These are phyloP conservation scores for Melanaphis sacchari DNA, from an alignment of 1,140 invertebrate species.

Conservation along the genomic window DNA sequence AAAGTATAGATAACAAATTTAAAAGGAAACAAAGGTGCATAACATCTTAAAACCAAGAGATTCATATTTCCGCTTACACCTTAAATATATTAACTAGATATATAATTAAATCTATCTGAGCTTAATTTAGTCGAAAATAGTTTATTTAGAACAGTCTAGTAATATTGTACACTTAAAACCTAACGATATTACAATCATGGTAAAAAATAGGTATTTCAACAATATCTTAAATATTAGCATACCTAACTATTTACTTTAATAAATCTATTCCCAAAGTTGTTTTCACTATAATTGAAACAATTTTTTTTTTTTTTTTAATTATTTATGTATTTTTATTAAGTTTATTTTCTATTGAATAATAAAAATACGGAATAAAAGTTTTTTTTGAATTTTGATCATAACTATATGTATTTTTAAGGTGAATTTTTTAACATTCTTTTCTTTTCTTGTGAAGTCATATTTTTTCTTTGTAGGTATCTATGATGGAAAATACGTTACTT, in stretches of 20 bases:
- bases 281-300: neutral
- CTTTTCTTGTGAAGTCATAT: neutral
- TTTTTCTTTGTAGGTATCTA: neutral
- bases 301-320: neutral
- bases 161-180: neutral
- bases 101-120: too few relatives aligned
- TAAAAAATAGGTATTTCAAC: neutral
- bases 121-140: neutral
- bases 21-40: neutral
- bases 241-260: neutral
- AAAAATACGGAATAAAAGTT: neutral
- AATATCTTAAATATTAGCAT: neutral
- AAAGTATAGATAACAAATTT: too few relatives aligned
- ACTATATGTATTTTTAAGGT: neutral
- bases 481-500: conserved; percentile 9
- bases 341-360: neutral
- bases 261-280: neutral
- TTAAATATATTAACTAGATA: too few relatives aligned
- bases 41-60: neutral
- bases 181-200: too few relatives aligned
- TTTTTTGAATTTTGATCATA: too few relatives aligned
- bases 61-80: too few relatives aligned
- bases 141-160: neutral
- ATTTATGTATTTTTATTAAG: neutral
- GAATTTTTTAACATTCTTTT: neutral